phyloP scores from a whole-genome alignment of 2,888 invertebrate genomes.

The Minunthozetes semirufus region DNA sequence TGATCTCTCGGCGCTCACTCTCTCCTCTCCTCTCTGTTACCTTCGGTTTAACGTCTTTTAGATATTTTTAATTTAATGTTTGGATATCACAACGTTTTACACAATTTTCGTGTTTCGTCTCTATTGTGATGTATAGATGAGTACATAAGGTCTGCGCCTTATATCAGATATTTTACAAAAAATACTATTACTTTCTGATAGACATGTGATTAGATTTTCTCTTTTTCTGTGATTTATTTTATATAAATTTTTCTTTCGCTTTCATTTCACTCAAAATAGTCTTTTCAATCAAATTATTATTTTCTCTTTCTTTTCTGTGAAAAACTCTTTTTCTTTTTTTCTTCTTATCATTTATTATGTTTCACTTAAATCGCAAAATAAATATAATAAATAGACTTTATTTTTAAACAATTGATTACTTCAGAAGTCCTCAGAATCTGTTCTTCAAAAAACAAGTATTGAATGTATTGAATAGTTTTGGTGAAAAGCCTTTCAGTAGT shows the following conservation, averaged over 20 bases:
- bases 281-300: conserved; percentile 10
- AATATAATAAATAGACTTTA: conserved; percentile 25
- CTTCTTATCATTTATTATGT: conserved; percentile 16
- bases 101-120: background rate
- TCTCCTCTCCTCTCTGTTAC: background rate
- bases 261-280: background rate
- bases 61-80: background rate
- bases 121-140: background rate
- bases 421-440: background rate
- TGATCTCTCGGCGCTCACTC: conserved; percentile 19
- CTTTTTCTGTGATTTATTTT: conserved; percentile 14
- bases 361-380: conserved; percentile 26
- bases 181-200: conserved; percentile 5
- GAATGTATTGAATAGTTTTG: background rate
- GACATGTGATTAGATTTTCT: conserved; percentile 22
- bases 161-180: conserved; percentile 2
- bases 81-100: conserved; percentile 11
- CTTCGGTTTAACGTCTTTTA: background rate
- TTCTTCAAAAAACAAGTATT: background rate
- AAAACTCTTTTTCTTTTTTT: background rate
- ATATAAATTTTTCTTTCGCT: background rate
- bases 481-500: background rate
- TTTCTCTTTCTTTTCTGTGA: background rate
- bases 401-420: conserved; percentile 21
- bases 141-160: background rate